phyloP scores from a whole-genome alignment of 2,113 vertebrate genomes.

The Megaptera novaeangliae region DNA sequence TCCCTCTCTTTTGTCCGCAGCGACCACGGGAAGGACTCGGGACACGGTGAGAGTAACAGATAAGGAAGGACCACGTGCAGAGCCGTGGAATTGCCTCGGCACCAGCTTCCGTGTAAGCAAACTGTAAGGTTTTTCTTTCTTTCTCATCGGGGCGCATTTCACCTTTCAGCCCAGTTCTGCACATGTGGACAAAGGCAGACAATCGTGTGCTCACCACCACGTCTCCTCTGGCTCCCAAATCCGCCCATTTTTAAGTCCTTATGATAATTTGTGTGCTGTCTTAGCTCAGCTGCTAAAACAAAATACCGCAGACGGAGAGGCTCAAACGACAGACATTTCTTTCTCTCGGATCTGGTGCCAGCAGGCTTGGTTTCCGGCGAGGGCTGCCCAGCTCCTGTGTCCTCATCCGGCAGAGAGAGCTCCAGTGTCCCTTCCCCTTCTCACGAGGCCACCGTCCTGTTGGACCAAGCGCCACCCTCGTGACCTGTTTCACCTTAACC shows the following conservation, averaged over 20 bases:
- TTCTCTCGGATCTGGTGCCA: fast-evolving
- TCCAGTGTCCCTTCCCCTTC: too few relatives aligned
- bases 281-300: not conserved
- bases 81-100: not conserved
- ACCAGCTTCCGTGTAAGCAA: fast-evolving
- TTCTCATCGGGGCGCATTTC: not conserved
- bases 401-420: not conserved
- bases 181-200: not conserved
- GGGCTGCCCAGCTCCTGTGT: not conserved
- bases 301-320: fast-evolving
- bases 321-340: too few relatives aligned
- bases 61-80: fast-evolving
- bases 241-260: not conserved
- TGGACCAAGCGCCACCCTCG: not conserved
- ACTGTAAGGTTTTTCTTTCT: not conserved
- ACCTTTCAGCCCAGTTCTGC: not conserved
- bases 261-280: not conserved
- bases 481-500: too few relatives aligned
- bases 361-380: fast-evolving
- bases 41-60: fast-evolving
- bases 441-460: fast-evolving
- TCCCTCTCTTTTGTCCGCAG: too few relatives aligned
- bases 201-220: not conserved
- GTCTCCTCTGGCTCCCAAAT: not conserved
- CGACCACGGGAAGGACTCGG: fast-evolving